Evolutionary conservation across 2,888 invertebrate species (phyloP), one percentile per base, ranked within the genome.

Genomic region (Eupithecia centaureata): DNA sequence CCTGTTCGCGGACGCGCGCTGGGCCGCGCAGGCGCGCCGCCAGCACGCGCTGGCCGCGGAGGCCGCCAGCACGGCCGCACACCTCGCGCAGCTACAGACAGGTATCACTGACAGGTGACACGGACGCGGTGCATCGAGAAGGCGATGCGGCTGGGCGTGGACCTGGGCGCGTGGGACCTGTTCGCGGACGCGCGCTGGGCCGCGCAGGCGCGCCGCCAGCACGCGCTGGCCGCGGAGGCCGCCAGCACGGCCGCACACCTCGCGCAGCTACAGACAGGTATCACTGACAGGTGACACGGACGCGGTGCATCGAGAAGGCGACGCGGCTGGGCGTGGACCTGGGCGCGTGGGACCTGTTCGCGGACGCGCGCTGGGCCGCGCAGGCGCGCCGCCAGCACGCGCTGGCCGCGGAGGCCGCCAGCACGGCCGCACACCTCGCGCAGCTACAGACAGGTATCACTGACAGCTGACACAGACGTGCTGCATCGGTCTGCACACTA

Each of bases 271-370:
- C 51, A 51, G 5, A 51, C 51, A 10, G 51, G 51, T 51, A 51
- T 8, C 1, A 32, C 32, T 10, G 32, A 0, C 38, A 38, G n/a
- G n/a, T 38, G n/a, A n/a, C n/a, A 7, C 7, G 5, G 15, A 38
- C n/a, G 96, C 75, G 95, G 95, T 63, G 96, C 78, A 94, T 96
- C 82, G 96, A 96, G 84, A 97, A 97, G 82, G 97, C 98, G 1
- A 96, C 97, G 80, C 95, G 97, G 67, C 91, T 98, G 68, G 98
- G 97, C 0, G 96, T 97, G 75, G 97, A 98, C 86, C 94, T 98
- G 73, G 95, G 95, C 62, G 97, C 97, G 81, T 96, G 97, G 86
- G 98, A 98, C 89, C 94, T 98, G 69, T 98, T 97, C 83, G 95
- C 96, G 95, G 97, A 98, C 90, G 94, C 97, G 65, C 95, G 95